Percentiles rank a stretch among this genome's conserved stretches.
Evolutionary conservation across 2,797 vertebrate genomes (phyloP).

Genomic region (Triplophysa bombifrons): DNA sequence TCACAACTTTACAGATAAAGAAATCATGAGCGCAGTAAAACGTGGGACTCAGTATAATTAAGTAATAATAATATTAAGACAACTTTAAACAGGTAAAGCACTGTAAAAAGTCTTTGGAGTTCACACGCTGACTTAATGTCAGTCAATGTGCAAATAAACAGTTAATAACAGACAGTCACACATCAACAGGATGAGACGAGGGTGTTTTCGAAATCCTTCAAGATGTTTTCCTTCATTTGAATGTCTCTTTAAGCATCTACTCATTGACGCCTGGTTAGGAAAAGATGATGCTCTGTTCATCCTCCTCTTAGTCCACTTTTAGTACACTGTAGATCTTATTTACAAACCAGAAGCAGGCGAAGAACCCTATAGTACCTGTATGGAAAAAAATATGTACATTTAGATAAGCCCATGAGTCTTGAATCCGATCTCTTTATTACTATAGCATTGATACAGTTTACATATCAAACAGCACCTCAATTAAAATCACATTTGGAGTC

Average conservation of each 20-base stretch:
- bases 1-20: constrained; percentile 62
- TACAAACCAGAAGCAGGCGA: constrained; percentile 99
- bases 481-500: constrained; percentile 20
- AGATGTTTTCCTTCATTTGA: constrained; percentile 41
- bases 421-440: background rate
- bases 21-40: constrained; percentile 47
- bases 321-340: constrained; percentile 99
- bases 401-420: background rate
- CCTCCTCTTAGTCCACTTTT: constrained; percentile 91
- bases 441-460: background rate
- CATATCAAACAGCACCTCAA: background rate
- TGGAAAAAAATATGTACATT: constrained; percentile 22
- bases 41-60: constrained; percentile 59
- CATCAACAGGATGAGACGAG: constrained; percentile 17
- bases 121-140: constrained; percentile 11
- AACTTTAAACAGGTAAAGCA: background rate
- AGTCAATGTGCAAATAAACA: constrained; percentile 35
- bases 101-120: constrained; percentile 39
- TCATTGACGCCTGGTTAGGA: constrained; percentile 53
- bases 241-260: constrained; percentile 55
- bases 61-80: constrained; percentile 1
- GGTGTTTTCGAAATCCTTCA: background rate
- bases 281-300: constrained; percentile 50
- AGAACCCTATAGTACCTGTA: constrained; percentile 97
- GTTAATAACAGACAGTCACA: constrained; percentile 58